Evolutionary conservation across 2,113 vertebrate species (phyloP).

Genomic region (Callocephalon fimbriatum): DNA sequence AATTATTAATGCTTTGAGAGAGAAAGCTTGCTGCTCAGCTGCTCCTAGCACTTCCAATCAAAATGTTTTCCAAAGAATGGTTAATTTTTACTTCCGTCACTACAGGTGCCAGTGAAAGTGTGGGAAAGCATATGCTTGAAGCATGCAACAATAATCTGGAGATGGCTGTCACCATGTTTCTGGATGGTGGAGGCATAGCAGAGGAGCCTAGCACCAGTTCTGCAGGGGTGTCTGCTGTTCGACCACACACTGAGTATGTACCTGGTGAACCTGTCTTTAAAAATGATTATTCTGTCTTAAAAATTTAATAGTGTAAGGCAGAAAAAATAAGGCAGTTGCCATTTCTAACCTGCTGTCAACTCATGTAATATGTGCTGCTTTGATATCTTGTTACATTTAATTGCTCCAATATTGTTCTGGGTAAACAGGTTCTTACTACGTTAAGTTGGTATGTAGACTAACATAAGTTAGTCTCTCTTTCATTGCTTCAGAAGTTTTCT

Average conservation of each 20-base stretch:
- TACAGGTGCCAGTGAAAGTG: slow-evolving; percentile 94
- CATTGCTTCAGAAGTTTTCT: neutral
- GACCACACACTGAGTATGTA: slow-evolving; percentile 88
- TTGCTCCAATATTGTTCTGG: neutral
- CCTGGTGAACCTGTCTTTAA: fast-evolving
- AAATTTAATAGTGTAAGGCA: neutral
- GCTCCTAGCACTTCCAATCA: neutral
- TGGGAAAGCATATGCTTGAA: slow-evolving; percentile 97
- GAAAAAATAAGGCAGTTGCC: neutral
- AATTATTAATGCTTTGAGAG: neutral
- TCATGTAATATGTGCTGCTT: fast-evolving
- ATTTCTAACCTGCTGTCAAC: neutral
- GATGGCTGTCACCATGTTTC: slow-evolving; percentile 99
- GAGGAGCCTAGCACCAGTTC: slow-evolving; percentile 98
- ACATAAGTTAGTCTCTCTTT: neutral
- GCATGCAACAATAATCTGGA: slow-evolving; percentile 98
- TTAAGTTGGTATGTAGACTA: neutral
- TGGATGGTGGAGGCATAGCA: slow-evolving; percentile 93
- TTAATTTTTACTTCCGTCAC: neutral
- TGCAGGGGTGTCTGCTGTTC: slow-evolving; percentile 86
- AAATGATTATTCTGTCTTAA: neutral
- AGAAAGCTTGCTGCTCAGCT: neutral
- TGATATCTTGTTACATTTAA: neutral
- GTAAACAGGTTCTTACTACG: neutral
- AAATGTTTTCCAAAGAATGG: neutral